Evolutionary conservation across 1,140 invertebrate genomes (phyloP).

Genomic region (Drosophila carrolli): DNA sequence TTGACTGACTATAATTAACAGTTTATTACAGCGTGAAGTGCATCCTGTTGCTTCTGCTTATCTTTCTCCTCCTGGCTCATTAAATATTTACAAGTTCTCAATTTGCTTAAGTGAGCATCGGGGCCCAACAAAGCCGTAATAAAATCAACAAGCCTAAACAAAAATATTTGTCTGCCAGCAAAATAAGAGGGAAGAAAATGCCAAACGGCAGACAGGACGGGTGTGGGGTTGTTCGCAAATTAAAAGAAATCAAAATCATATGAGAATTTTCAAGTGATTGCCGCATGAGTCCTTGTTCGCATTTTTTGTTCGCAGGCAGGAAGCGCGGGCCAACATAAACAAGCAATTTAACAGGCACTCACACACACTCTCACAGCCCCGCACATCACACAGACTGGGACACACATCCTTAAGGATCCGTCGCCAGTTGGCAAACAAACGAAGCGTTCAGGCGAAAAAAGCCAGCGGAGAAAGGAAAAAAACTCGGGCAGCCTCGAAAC

Average conservation of each 20-base stretch:
- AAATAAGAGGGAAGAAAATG: constrained; percentile 13
- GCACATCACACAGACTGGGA: constrained; percentile 15
- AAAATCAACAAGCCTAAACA: constrained; percentile 58
- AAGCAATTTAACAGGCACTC: constrained; percentile 80
- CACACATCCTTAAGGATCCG: constrained; percentile 45
- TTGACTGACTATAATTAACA: background rate
- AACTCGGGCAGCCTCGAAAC: constrained; percentile 52
- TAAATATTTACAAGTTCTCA: constrained; percentile 66
- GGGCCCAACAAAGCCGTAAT: constrained; percentile 65
- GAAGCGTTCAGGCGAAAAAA: constrained; percentile 81
- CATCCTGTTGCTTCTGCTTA: constrained; percentile 26
- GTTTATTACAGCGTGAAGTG: background rate
- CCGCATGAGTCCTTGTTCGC: constrained; percentile 39
- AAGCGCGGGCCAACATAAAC: constrained; percentile 73
- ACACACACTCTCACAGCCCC: constrained; percentile 24
- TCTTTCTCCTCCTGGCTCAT: constrained; percentile 17
- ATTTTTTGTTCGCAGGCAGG: constrained; percentile 25
- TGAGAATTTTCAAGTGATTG: constrained; percentile 76
- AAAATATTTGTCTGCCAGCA: constrained; percentile 66
- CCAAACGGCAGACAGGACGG: background rate
- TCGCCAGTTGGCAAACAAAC: constrained; percentile 78
- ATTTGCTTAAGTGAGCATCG: constrained; percentile 66
- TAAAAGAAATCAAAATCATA: constrained; percentile 82
- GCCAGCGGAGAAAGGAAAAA: constrained; percentile 53
- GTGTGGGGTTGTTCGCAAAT: constrained; percentile 49